These are phyloP conservation scores for Adelges cooleyi DNA, from an alignment of 1,140 invertebrate species.

Conservation along the genomic window DNA sequence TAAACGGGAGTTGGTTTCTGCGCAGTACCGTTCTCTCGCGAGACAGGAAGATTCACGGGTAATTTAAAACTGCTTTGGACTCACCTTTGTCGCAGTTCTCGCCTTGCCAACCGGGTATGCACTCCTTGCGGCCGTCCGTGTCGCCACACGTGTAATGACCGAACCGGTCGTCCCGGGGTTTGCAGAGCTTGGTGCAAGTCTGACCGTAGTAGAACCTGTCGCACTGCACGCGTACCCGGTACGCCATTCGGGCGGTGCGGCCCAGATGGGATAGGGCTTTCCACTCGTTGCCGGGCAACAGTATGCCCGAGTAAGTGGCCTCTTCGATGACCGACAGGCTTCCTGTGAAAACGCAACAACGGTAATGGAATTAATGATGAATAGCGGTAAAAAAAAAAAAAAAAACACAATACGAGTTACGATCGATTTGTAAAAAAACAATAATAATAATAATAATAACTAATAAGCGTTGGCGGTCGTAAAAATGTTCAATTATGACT, in stretches of 20 bases:
- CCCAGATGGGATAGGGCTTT: slow-evolving; percentile 75
- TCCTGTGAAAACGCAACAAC: slow-evolving; percentile 32
- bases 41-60: no score
- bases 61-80: no score
- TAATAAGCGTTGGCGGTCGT: no score
- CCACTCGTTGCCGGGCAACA: slow-evolving; percentile 77
- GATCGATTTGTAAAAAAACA: no score
- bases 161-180: slow-evolving; percentile 81
- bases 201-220: slow-evolving; percentile 87
- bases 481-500: no score
- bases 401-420: no score
- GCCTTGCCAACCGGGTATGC: slow-evolving; percentile 85
- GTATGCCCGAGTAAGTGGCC: slow-evolving; percentile 77
- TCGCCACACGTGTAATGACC: slow-evolving; percentile 82
- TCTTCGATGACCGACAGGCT: slow-evolving; percentile 61
- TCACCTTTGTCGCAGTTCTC: slow-evolving; percentile 81
- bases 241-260: slow-evolving; percentile 60
- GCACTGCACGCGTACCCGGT: slow-evolving; percentile 81
- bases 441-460: no score
- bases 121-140: slow-evolving; percentile 76
- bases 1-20: no score
- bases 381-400: no score
- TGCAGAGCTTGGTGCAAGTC: slow-evolving; percentile 85
- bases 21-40: no score
- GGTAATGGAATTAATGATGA: neutral